phyloP scores from a whole-genome alignment of 2,888 invertebrate genomes.

The Timandra comae region DNA sequence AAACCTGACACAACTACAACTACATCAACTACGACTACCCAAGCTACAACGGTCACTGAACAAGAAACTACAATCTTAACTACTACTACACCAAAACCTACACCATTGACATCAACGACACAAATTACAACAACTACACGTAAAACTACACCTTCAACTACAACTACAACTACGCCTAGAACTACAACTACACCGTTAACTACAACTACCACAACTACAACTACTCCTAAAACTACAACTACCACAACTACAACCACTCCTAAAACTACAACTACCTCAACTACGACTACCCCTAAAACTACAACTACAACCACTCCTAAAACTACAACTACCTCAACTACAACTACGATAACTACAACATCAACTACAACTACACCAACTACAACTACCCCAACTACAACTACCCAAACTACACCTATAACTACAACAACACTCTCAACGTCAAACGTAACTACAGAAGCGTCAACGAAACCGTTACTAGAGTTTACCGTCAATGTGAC shows the following conservation, averaged over 20 bases:
- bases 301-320: conserved; percentile 7
- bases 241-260: conserved; percentile 30
- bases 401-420: conserved; percentile 3
- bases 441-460: conserved; percentile 16
- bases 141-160: conserved; percentile 46
- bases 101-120: conserved; percentile 17
- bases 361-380: conserved; percentile 12
- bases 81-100: conserved; percentile 14
- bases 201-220: conserved; percentile 20
- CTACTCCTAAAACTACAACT: conserved; percentile 31
- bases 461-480: conserved; percentile 24
- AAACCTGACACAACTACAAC: conserved; percentile 44
- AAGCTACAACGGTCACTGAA: conserved; percentile 26
- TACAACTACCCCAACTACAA: conserved; percentile 2
- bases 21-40: conserved; percentile 23
- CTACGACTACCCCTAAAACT: conserved; percentile 30
- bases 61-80: conserved; percentile 20
- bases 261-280: conserved; percentile 6
- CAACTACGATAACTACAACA: too few relatives aligned
- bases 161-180: conserved; percentile 23
- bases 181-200: conserved; percentile 49
- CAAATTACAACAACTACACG: conserved; percentile 25
- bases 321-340: conserved; percentile 32
- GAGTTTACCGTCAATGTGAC: conserved; percentile 63
- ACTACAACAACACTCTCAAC: conserved; percentile 1